Percentiles rank a stretch among this genome's conserved stretches.
These are phyloP conservation scores for Calidris pygmaea DNA, from an alignment of 2,113 vertebrate genomes.

Conservation along the genomic window DNA sequence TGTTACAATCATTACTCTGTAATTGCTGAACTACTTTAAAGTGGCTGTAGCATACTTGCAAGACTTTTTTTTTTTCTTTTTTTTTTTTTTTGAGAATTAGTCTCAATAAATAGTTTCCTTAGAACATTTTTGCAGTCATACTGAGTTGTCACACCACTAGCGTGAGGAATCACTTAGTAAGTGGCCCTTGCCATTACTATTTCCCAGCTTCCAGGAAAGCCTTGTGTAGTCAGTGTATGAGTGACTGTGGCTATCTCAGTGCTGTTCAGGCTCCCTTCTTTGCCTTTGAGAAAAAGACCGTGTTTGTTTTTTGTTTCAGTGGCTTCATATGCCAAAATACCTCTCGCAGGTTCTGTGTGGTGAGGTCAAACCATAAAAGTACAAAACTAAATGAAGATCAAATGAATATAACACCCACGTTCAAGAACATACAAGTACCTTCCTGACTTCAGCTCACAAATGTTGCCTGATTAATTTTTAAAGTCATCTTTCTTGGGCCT, in stretches of 20 bases:
- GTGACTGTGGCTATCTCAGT: background rate
- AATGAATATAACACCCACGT: background rate
- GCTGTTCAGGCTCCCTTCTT: background rate
- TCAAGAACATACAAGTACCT: background rate
- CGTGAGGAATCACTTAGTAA: background rate
- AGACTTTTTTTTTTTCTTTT: background rate
- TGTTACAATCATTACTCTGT: background rate
- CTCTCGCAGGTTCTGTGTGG: accelerated
- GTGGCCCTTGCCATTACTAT: background rate
- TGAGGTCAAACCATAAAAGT: background rate
- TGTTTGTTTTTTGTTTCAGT: background rate
- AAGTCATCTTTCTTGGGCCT: background rate
- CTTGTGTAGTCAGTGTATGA: background rate
- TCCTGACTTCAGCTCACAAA: background rate
- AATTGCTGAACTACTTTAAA: background rate
- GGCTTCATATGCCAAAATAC: background rate
- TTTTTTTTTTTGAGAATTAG: background rate
- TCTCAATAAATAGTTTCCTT: background rate
- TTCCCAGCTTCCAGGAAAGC: background rate
- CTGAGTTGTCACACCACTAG: background rate
- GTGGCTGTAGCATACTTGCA: background rate
- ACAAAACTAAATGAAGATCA: background rate
- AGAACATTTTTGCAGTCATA: background rate
- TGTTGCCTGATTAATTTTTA: constrained; percentile 11
- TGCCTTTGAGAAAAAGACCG: background rate